Conservation (phyloP, 2,113 vertebrate genomes). For the Lonchura striata region DNA sequence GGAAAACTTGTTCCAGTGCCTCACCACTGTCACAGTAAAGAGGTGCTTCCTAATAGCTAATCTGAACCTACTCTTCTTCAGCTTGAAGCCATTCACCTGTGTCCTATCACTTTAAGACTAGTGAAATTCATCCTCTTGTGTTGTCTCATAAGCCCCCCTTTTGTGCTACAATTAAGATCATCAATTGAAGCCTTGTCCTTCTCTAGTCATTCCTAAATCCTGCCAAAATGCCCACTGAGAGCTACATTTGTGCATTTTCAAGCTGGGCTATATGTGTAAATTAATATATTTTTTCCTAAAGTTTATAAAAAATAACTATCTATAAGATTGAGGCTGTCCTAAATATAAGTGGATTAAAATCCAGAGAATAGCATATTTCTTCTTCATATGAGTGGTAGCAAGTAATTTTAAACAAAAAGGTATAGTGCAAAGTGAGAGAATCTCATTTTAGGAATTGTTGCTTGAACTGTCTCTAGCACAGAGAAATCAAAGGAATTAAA, state of each 20-base stretch:
- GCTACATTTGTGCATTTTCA: neutral
- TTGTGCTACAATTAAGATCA: neutral
- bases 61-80: neutral
- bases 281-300: neutral
- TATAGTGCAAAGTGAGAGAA: neutral
- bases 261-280: neutral
- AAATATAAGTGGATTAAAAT: neutral
- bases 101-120: neutral
- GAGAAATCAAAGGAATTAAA: neutral
- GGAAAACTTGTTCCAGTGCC: neutral
- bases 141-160: neutral
- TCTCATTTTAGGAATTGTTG: neutral
- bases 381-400: neutral
- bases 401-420: neutral
- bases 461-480: neutral
- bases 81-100: neutral
- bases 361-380: neutral
- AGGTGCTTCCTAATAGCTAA: neutral
- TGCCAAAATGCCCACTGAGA: neutral
- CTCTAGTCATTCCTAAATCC: neutral
- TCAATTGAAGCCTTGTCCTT: neutral
- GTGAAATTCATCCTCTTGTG: neutral
- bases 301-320: neutral
- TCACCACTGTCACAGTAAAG: neutral
- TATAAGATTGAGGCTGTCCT: neutral